Evolutionary conservation across 2,888 invertebrate genomes (phyloP).

Genomic region (Epistrophe eligans): DNA sequence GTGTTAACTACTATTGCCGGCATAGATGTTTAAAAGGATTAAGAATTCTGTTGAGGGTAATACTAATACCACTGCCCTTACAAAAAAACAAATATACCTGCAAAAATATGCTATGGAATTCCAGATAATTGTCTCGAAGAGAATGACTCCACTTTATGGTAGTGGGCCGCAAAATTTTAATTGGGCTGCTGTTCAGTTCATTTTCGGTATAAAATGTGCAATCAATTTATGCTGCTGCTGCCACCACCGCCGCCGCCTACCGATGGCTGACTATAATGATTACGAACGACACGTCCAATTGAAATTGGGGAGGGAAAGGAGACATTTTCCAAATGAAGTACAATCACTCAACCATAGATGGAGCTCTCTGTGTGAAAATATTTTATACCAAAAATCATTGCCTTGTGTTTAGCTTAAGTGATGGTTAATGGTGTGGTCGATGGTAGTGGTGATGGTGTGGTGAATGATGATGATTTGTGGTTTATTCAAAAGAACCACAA

Average conservation of each 20-base stretch:
- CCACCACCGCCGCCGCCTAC: neutral
- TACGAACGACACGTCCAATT: conserved; percentile 9
- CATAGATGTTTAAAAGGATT: conserved; percentile 33
- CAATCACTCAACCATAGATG: conserved; percentile 53
- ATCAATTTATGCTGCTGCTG: neutral
- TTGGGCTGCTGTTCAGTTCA: conserved; percentile 36
- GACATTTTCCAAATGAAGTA: conserved; percentile 19
- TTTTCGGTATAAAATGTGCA: conserved; percentile 19
- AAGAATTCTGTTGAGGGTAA: conserved; percentile 11
- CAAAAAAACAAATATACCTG: conserved; percentile 5
- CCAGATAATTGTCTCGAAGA: conserved; percentile 47
- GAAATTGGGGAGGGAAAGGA: neutral
- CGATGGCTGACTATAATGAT: conserved; percentile 12
- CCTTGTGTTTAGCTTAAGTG: conserved; percentile 67
- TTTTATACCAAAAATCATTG: conserved; percentile 60
- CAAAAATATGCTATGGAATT: conserved; percentile 17
- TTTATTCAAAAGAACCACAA: conserved; percentile 63
- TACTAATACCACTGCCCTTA: neutral
- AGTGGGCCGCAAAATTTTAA: conserved; percentile 68
- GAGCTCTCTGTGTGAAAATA: conserved; percentile 1
- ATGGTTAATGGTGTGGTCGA: conserved; percentile 66
- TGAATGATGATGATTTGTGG: conserved; percentile 54
- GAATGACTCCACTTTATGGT: conserved; percentile 14
- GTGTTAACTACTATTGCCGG: conserved; percentile 33
- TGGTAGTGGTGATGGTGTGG: conserved; percentile 36